phyloP scores from a whole-genome alignment of 2,888 invertebrate genomes.

The Anorthoa munda region DNA sequence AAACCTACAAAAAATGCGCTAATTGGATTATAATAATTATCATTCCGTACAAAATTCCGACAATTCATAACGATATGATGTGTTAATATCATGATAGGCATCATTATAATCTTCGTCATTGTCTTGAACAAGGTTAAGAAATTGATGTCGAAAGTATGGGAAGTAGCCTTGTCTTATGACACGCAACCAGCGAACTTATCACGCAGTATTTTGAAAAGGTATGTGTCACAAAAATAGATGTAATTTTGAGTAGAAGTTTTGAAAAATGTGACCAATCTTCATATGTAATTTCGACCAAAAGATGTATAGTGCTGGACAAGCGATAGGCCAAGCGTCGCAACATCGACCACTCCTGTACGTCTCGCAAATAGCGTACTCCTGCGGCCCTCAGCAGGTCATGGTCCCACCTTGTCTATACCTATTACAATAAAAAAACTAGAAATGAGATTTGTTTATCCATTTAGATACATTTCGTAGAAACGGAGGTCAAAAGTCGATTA shows the following conservation, averaged over 20 bases:
- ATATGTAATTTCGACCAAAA: not conserved
- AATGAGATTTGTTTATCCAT: not conserved
- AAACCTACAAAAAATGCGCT: conserved; percentile 14
- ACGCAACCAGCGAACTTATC: conserved; percentile 48
- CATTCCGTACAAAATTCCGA: conserved; percentile 39
- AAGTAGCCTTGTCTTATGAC: conserved; percentile 68
- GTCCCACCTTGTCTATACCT: not conserved
- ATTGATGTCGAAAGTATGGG: conserved; percentile 69
- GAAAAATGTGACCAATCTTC: not conserved
- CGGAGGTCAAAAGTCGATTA: no score
- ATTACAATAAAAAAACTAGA: not conserved
- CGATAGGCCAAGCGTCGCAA: not conserved
- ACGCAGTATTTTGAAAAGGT: conserved; percentile 21
- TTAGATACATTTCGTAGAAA: not conserved
- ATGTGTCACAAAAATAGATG: conserved; percentile 6
- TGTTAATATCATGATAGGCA: conserved; percentile 61
- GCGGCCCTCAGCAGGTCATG: not conserved
- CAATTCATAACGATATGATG: conserved; percentile 49
- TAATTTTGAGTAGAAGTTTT: not conserved
- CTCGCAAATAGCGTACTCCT: no score
- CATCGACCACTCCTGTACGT: not conserved
- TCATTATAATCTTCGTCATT: conserved; percentile 68
- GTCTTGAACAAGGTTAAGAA: conserved; percentile 70
- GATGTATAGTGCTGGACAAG: not conserved
- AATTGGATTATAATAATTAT: conserved; percentile 38